Base-by-base conservation (phyloP, 2,888 invertebrate genomes). In the Timema cristinae region DNA sequence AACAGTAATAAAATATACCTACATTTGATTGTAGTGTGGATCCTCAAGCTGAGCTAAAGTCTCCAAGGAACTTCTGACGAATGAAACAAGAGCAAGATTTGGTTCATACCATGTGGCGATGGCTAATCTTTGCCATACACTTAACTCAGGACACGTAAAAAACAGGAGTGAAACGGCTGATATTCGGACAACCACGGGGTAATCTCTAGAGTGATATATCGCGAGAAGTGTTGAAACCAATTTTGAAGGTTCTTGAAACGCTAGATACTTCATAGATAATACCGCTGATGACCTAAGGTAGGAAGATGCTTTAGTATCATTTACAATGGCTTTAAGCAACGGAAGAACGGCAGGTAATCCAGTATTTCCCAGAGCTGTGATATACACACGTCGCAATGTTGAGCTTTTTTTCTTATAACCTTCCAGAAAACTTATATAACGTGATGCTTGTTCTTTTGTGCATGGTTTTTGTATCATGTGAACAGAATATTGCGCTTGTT, bases 91-190 rank as follows among this genome's bases (percentile, higher is more conserved):
- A 67, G 81, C 78, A 11, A 77, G 75, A 74, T 77, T 78, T 47
- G 75, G 75, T 68, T 80, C 80, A 67, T 76, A 75, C 79, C 80
- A 81, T n/a, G 81, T 78, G 66, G 77, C 75, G 54, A 78, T 73
- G 15, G 83, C 83, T 13, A 84, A 72, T 71, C 81, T 78, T 74
- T 82, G 79, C 70, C 82, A 76, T 49, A 81, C 74, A 50, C 79
- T 76, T 9, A 78, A 73, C 50, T 79, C 74, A 6, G 82, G 81
- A 13, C 76, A 73, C 50, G 78, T 73, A 74, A 76, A 76, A 69
- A 81, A 68, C 11, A 81, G 72, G 69, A 79, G 76, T 50, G 78
- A 74, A 72, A 81, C 78, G 16, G 83, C 80, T 10, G 80, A 79
- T 69, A 82, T 78, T 11, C 76, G 73, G 11, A 76, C 76, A 7